Evolutionary conservation across 2,113 vertebrate species (phyloP).

Genomic region (Cebus imitator): DNA sequence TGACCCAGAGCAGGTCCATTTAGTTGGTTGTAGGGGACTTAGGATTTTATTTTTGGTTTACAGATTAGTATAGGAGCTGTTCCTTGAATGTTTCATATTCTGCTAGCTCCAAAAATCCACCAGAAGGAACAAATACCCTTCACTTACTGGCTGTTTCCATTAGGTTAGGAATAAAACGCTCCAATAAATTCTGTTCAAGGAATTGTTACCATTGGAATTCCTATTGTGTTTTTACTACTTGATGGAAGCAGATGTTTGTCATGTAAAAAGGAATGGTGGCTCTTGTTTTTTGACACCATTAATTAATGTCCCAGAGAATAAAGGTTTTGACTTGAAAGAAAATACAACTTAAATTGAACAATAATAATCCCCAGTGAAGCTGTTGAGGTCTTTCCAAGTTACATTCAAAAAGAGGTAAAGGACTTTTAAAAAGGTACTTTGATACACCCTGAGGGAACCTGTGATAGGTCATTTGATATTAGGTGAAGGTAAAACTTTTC

Average conservation of each 20-base stretch:
- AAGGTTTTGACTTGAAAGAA: conserved; percentile 26
- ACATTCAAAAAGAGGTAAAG: conserved; percentile 4
- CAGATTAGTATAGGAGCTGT: neutral
- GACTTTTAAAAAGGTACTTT: conserved; percentile 51
- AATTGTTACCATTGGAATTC: neutral
- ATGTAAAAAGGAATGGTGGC: neutral
- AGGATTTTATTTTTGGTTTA: too few relatives aligned
- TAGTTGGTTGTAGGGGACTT: too few relatives aligned
- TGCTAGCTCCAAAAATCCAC: neutral
- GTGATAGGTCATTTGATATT: conserved; percentile 59
- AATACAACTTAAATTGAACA: neutral
- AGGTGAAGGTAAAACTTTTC: conserved; percentile 28
- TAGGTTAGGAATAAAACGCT: neutral
- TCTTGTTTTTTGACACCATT: conserved; percentile 19
- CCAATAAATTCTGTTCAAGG: neutral
- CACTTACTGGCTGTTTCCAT: neutral
- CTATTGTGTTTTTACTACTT: neutral
- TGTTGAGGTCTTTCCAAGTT: neutral
- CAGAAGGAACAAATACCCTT: neutral
- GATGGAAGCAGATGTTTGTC: conserved; percentile 6
- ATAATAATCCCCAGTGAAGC: neutral
- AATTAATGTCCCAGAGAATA: conserved; percentile 43
- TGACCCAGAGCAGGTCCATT: too few relatives aligned
- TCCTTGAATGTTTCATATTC: neutral
- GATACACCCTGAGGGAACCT: conserved; percentile 30